Evolutionary conservation across 2,888 invertebrate species (phyloP), one percentile per base, ranked within the genome.

Genomic region (Himalopsyche tibetana): DNA sequence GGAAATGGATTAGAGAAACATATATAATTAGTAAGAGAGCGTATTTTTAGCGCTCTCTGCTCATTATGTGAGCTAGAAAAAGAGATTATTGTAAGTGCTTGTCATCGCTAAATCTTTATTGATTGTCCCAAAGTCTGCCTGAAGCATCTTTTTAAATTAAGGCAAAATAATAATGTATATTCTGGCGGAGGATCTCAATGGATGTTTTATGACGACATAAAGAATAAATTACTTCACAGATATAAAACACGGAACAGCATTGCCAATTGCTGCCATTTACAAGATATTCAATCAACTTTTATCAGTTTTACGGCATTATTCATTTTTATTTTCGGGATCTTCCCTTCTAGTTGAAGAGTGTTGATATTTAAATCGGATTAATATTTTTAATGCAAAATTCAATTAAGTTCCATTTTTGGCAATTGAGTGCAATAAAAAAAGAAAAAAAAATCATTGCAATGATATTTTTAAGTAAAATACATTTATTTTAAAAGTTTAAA

Each of bases 61-160:
- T 5, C 8, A 28, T 4, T 9, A 63, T 2, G 63, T 19, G 19
- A 63, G 63, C 63, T 63, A 28, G 8, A 63, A 63, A 63, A 63
- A 63, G 63, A 63, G 63, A 63, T 63, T 63, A 63, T 63, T 63
- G 63, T 63, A 63, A 63, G 63, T 63, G 63, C 63, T 63, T 63
- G 63, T 63, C 63, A 63, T 19, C 63, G 63, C 63, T 63, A 63
- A 63, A 63, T 63, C 63, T 63, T 63, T 63, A 63, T 63, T 63
- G 63, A 63, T 63, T 63, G 63, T 63, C 63, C 63, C 19, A 28
- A 63, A 63, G 19, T 63, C 63, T 63, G 63, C 63, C 63, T 63
- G 5, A n/a, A 28, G 63, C 63, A 63, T 63, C 63, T 63, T 63
- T 63, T 63, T 63, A 63, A 63, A 63, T 63, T 63, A 63, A 63